Conservation (phyloP, 2,888 invertebrate species). For the Limnephilus auricula region DNA sequence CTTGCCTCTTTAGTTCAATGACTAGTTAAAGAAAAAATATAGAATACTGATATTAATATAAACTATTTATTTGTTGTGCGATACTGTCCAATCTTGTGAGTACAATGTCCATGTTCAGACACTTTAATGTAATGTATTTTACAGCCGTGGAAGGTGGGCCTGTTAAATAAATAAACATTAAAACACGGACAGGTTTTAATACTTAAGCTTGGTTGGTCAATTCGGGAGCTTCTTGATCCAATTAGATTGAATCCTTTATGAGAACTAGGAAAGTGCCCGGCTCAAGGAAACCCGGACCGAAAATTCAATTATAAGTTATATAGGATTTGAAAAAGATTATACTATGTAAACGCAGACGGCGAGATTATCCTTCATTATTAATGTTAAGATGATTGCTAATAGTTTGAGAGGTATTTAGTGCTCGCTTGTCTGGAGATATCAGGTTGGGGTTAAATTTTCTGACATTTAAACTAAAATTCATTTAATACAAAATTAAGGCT, state of each 20-base stretch:
- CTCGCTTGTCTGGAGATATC: not conserved
- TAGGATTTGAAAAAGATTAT: not conserved
- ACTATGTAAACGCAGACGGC: not conserved
- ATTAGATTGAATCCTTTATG: not conserved
- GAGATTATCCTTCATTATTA: not conserved
- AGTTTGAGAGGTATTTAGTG: not conserved
- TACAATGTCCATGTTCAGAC: not conserved
- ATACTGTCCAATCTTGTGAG: not conserved
- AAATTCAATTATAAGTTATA: not conserved
- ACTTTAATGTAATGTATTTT: conserved; percentile 23
- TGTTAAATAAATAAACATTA: conserved; percentile 6
- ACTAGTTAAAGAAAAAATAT: too few relatives aligned
- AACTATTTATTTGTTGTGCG: not conserved
- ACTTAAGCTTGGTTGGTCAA: not conserved
- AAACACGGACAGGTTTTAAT: conserved; percentile 5
- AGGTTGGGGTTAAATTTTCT: not conserved
- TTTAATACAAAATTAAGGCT: not conserved
- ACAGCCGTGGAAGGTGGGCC: not conserved
- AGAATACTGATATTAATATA: too few relatives aligned
- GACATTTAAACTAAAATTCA: not conserved
- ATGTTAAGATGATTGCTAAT: not conserved
- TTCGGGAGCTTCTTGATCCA: not conserved
- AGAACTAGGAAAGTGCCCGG: not conserved
- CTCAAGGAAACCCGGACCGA: not conserved
- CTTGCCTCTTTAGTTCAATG: too few relatives aligned